Base-by-base conservation (phyloP, 2,888 invertebrate genomes). In the Acrobeloides nanus region DNA sequence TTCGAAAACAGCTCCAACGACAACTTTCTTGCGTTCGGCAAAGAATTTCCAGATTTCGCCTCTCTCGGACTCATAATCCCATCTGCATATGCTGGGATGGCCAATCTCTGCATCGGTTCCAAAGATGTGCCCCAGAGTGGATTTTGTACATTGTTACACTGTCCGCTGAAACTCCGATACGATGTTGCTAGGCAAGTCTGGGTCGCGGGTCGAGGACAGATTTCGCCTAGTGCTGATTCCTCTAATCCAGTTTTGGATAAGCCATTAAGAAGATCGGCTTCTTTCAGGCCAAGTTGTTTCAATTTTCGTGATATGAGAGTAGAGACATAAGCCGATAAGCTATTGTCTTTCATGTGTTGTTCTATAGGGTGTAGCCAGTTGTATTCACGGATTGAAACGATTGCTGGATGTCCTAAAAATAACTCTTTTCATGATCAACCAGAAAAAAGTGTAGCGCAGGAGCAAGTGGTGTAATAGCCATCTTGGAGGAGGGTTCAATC, bases 121-220 rank as follows among this genome's bases (percentile, higher is more conserved):
- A 61, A 63, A 8, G 64, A 57, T 7, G 66, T 61, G 4, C 73
- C 73, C 47, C 61, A 57, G 10, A 58, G 40, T 6, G 73, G 66
- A 29, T 57, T 50, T 20, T 65, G 53, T 8, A 74, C 66, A 40
- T 73, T 74, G 57, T 74, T 74, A 51, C 74, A 74, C 37, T 64
- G 61, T 10, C 74, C 74, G 10, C 65, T 59, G 46, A 65, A 62
- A 4, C 64, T 61, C 8, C 73, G 57, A 31, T 60, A 68, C 21
- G 21, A 25, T n/a, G 38, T 44, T 6, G 48, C 35, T 15, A 61
- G 52, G 27, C 58, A 57, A 3, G 35, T 43, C n/a, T 32, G 29
- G 20, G 34, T 44, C 21, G 20, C 24, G 12, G 17, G 46, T 20
- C 46, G 20, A 15, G 42, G 45, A 23, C 45, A 44, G n/a, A 38